Evolutionary conservation across 2,888 invertebrate species (phyloP).

Genomic region (Bombylius major): DNA sequence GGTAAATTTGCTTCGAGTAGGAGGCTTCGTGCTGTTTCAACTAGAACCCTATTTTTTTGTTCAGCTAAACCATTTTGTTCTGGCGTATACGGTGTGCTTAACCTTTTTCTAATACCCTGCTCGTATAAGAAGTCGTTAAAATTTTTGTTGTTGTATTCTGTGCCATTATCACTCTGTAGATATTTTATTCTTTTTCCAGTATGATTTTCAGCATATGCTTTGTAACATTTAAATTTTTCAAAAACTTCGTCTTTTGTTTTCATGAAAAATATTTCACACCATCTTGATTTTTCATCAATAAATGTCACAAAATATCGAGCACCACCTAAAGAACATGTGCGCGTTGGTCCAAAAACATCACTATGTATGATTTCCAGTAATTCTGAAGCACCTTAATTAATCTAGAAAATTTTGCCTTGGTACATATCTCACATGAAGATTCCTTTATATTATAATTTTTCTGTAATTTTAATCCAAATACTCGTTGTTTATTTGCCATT

Average conservation of each 20-base stretch:
- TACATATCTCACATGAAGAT: too few species aligned
- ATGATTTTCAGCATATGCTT: conserved; percentile 12
- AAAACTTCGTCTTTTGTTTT: conserved; percentile 11
- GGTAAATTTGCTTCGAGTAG: conserved; percentile 11
- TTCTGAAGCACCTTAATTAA: too few species aligned
- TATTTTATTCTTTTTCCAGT: conserved; percentile 4
- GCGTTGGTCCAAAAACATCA: conserved; percentile 9
- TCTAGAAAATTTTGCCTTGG: too few species aligned
- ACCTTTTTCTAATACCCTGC: conserved; percentile 6
- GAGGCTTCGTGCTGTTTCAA: conserved; percentile 15
- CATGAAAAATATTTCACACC: conserved; percentile 8
- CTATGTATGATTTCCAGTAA: conserved; percentile 7
- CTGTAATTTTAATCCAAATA: too few species aligned
- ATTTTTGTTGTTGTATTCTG: conserved; percentile 1
- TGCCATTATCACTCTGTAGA: conserved; percentile 7
- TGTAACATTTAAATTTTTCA: conserved; percentile 9
- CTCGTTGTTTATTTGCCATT: too few species aligned
- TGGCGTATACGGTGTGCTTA: neutral
- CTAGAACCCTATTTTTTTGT: conserved; percentile 10
- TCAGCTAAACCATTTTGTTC: conserved; percentile 4
- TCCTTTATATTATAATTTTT: too few species aligned
- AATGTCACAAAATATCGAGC: conserved; percentile 26
- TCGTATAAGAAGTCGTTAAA: conserved; percentile 2
- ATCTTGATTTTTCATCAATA: conserved; percentile 22
- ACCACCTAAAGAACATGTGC: conserved; percentile 20